Percentiles rank a stretch among this genome's conserved stretches.
These are phyloP conservation scores for Campoplex capitator DNA, from an alignment of 2,888 invertebrate species.

Conservation along the genomic window DNA sequence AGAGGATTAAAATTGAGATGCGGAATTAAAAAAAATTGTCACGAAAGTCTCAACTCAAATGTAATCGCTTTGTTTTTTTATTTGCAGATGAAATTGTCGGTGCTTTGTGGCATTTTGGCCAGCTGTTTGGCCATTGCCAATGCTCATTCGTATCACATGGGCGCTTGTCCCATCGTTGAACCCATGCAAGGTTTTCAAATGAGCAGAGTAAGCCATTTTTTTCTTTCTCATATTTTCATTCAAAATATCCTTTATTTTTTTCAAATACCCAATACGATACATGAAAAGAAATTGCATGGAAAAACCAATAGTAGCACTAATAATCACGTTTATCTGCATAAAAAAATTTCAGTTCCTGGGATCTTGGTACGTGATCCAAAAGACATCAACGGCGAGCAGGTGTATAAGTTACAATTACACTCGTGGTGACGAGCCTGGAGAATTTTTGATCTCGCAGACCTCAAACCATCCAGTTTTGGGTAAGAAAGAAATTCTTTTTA, in stretches of 20 bases:
- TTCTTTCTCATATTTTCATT: not conserved
- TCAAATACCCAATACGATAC: not conserved
- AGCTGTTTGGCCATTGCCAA: constrained; percentile 71
- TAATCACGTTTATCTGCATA: not conserved
- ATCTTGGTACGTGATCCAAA: constrained; percentile 93
- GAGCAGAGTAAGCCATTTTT: constrained; percentile 87
- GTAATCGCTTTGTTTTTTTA: constrained; percentile 21
- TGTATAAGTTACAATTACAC: constrained; percentile 93
- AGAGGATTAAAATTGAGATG: not conserved
- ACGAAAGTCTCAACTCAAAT: not conserved
- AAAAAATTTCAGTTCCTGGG: constrained; percentile 88
- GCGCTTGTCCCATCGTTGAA: constrained; percentile 90
- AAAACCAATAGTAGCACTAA: not conserved
- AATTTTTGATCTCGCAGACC: constrained; percentile 89
- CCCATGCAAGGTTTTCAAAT: constrained; percentile 91
- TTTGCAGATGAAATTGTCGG: constrained; percentile 73
- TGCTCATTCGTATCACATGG: constrained; percentile 90
- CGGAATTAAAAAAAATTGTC: not conserved
- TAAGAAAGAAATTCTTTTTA: constrained; percentile 66
- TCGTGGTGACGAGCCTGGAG: constrained; percentile 88
- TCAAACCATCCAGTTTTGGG: constrained; percentile 87
- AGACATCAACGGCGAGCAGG: constrained; percentile 92
- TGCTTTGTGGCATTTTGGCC: constrained; percentile 68
- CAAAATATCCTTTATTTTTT: not conserved
- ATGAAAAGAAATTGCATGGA: not conserved